Evolutionary conservation across 2,888 invertebrate genomes (phyloP).

Genomic region (Polydrusus pterygomalis): DNA sequence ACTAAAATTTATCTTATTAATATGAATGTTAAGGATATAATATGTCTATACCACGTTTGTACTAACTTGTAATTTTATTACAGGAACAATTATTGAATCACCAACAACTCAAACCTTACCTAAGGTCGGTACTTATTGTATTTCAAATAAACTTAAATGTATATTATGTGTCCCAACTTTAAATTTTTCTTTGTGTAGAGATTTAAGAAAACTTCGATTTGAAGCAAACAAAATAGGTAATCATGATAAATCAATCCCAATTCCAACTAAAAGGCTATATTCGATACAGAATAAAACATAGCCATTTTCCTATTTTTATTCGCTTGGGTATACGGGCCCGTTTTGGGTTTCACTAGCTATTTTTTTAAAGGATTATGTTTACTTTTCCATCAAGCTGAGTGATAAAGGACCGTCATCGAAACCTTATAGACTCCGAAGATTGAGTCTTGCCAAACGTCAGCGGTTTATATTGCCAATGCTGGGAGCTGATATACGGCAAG

Average conservation of each 20-base stretch:
- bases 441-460: conserved; percentile 36
- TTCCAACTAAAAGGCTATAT: not conserved
- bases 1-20: no score
- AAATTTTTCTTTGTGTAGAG: no score
- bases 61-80: no score
- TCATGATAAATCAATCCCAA: not conserved
- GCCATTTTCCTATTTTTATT: conserved; percentile 31
- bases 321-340: conserved; percentile 7
- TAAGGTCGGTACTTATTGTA: no score
- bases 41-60: no score
- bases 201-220: not conserved
- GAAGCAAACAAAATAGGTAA: not conserved
- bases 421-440: conserved; percentile 35
- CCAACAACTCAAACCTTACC: no score
- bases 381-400: conserved; percentile 36
- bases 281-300: conserved; percentile 16
- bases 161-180: no score
- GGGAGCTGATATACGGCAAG: conserved; percentile 22
- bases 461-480: conserved; percentile 25
- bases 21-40: no score
- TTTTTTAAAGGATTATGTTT: conserved; percentile 30
- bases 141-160: no score
- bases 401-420: conserved; percentile 40
- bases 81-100: no score
- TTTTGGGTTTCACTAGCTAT: conserved; percentile 24